Evolutionary conservation across 2,797 vertebrate species (phyloP).

Genomic region (Sebastes iracundus): DNA sequence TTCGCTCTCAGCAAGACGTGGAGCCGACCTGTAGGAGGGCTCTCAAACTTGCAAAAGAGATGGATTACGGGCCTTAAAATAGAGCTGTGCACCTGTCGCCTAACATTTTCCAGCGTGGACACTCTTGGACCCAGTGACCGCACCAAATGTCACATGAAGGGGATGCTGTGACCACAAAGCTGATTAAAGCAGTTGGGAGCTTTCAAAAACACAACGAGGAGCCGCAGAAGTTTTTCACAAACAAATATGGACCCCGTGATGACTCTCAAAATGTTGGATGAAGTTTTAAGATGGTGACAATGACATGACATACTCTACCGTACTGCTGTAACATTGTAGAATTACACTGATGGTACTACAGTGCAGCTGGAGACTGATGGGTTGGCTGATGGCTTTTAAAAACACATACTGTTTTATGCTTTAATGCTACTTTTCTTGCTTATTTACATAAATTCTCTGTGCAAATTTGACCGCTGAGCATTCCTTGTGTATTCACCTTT

Average conservation of each 20-base stretch:
- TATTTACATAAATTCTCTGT: background rate
- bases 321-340: background rate
- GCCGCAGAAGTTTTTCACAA: background rate
- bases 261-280: background rate
- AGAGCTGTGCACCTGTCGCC: conserved; percentile 62
- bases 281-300: background rate
- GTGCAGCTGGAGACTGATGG: background rate
- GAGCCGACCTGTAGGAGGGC: conserved; percentile 35
- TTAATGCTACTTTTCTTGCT: background rate
- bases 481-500: background rate
- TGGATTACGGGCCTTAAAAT: conserved; percentile 60
- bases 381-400: background rate
- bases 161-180: conserved; percentile 39
- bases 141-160: conserved; percentile 57
- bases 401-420: background rate
- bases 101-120: conserved; percentile 53
- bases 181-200: conserved; percentile 16
- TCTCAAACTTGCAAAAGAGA: conserved; percentile 54
- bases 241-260: background rate
- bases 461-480: background rate
- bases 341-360: no score
- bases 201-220: background rate
- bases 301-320: background rate
- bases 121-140: conserved; percentile 20
- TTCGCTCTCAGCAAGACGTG: conserved; percentile 46